These are phyloP conservation scores for Gobio gobio DNA, from an alignment of 2,113 vertebrate genomes.

Conservation along the genomic window DNA sequence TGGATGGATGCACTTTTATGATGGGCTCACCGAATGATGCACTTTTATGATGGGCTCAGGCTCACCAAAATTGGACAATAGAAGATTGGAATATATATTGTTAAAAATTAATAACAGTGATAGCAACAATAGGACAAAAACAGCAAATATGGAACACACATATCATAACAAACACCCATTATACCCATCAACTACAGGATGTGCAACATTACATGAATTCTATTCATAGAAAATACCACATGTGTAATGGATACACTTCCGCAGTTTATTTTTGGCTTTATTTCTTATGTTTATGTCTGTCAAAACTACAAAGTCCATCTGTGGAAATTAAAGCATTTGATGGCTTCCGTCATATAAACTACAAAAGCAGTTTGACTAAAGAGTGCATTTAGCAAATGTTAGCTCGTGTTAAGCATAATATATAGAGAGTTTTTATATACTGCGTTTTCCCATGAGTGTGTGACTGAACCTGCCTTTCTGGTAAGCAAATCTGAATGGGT, in stretches of 20 bases:
- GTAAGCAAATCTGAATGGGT: constrained; percentile 31
- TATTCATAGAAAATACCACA: constrained; percentile 11
- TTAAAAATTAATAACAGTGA: background rate
- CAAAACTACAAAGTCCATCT: background rate
- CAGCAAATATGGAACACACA: background rate
- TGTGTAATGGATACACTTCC: background rate
- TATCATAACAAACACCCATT: background rate
- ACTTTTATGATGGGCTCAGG: too few relatives aligned
- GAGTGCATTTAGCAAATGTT: background rate
- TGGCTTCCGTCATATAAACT: background rate
- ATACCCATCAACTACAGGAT: background rate
- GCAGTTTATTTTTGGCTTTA: background rate
- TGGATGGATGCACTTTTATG: too few relatives aligned
- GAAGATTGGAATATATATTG: background rate
- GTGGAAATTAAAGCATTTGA: background rate
- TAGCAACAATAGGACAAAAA: background rate
- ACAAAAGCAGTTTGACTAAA: background rate
- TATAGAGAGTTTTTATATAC: background rate
- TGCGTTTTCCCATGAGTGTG: background rate
- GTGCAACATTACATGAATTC: background rate
- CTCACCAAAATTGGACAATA: too few relatives aligned
- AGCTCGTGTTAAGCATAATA: background rate
- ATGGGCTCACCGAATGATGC: too few relatives aligned
- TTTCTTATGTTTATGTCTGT: background rate
- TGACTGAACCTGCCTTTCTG: constrained; percentile 15